phyloP scores from a whole-genome alignment of 2,888 invertebrate genomes.

The Dichetophora obliterata region DNA sequence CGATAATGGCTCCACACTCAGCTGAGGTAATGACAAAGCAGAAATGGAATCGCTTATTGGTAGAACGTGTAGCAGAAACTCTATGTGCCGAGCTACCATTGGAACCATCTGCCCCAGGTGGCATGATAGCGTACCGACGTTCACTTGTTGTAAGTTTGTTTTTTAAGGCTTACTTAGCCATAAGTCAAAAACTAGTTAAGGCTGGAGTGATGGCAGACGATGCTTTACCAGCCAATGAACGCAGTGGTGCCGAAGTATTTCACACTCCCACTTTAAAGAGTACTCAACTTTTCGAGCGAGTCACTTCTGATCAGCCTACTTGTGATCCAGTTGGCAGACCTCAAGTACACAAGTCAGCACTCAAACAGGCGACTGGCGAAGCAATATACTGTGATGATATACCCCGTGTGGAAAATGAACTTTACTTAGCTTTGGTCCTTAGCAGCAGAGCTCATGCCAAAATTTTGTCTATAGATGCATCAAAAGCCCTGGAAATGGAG shows the following conservation, averaged over 20 bases:
- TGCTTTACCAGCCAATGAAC: constrained; percentile 62
- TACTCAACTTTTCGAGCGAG: constrained; percentile 71
- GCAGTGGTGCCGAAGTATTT: constrained; percentile 67
- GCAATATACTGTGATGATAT: constrained; percentile 94
- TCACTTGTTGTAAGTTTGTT: constrained; percentile 83
- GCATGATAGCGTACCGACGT: constrained; percentile 83
- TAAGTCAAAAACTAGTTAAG: constrained; percentile 71
- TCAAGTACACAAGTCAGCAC: constrained; percentile 83
- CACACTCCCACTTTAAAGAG: constrained; percentile 63
- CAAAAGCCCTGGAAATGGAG: constrained; percentile 77
- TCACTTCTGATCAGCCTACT: constrained; percentile 72
- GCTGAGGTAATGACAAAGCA: constrained; percentile 73
- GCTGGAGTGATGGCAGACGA: constrained; percentile 53
- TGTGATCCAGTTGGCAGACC: constrained; percentile 86
- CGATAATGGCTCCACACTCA: constrained; percentile 80
- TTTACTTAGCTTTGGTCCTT: constrained; percentile 84
- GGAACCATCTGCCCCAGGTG: constrained; percentile 84
- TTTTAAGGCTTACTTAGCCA: constrained; percentile 77
- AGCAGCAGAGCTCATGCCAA: constrained; percentile 88
- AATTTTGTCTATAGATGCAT: constrained; percentile 80
- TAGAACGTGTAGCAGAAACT: constrained; percentile 74
- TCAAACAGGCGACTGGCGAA: constrained; percentile 92
- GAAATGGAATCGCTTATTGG: constrained; percentile 76
- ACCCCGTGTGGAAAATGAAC: constrained; percentile 80
- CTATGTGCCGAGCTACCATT: constrained; percentile 84